phyloP scores from a whole-genome alignment of 1,140 invertebrate species.

The Sycophila sp. region DNA sequence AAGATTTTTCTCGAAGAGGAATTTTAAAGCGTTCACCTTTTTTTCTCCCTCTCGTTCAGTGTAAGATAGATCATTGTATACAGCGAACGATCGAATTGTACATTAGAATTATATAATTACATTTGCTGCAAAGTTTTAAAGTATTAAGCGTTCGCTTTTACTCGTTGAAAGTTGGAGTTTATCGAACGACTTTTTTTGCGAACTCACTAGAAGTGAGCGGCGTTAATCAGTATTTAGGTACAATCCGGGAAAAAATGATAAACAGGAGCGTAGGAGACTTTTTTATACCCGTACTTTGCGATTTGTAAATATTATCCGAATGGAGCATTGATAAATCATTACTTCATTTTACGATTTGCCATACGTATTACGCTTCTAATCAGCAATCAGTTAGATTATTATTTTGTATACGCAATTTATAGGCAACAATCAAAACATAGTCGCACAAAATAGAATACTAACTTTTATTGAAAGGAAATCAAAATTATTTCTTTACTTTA shows the following conservation, averaged over 20 bases:
- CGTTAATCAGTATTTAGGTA: conserved; percentile 17
- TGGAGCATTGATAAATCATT: background rate
- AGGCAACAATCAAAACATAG: conserved; percentile 51
- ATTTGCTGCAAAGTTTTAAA: background rate
- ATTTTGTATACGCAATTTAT: conserved; percentile 31
- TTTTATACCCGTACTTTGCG: conserved; percentile 36
- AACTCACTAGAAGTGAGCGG: background rate
- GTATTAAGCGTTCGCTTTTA: background rate
- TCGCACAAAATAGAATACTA: conserved; percentile 37
- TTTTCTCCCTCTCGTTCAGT: too few relatives aligned
- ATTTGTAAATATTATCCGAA: conserved; percentile 11
- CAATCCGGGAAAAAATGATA: conserved; percentile 23
- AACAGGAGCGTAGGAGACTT: conserved; percentile 36
- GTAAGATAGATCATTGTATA: background rate
- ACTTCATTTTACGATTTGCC: background rate
- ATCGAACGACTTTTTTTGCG: background rate
- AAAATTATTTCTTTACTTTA: conserved; percentile 44
- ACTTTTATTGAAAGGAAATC: conserved; percentile 48
- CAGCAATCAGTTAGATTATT: conserved; percentile 33
- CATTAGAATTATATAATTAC: too few relatives aligned
- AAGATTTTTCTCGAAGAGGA: background rate
- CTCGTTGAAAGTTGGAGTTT: background rate
- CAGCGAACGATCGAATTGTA: background rate
- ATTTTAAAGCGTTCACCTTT: background rate
- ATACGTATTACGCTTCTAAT: background rate